Evolutionary conservation across 2,113 vertebrate genomes (phyloP).

Genomic region (Meleagris gallopavo): DNA sequence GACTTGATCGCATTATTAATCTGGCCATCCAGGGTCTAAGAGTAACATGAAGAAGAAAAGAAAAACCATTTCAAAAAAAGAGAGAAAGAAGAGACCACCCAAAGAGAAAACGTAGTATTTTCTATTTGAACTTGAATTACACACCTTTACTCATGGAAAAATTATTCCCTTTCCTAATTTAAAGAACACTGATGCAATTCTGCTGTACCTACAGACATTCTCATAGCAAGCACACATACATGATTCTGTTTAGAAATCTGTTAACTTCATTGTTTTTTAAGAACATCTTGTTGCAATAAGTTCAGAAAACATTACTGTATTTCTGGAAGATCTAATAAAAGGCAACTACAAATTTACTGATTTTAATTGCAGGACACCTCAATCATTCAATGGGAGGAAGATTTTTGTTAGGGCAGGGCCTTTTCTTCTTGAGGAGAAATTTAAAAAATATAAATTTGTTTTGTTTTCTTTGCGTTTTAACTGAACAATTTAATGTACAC

Average conservation of each 20-base stretch:
- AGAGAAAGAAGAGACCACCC: background rate
- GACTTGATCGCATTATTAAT: background rate
- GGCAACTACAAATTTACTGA: background rate
- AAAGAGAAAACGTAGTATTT: background rate
- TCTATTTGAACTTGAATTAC: background rate
- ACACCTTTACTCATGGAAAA: background rate
- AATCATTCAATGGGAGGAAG: background rate
- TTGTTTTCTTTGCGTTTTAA: background rate
- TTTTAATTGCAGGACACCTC: background rate
- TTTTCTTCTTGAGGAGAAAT: background rate
- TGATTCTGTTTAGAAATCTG: background rate
- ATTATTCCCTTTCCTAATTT: background rate
- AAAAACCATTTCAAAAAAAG: background rate
- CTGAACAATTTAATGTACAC: background rate
- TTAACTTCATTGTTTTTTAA: background rate
- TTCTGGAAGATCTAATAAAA: background rate
- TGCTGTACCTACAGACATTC: background rate
- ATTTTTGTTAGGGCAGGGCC: background rate
- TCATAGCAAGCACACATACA: background rate
- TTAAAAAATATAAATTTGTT: background rate
- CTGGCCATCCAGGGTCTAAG: background rate
- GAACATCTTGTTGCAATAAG: background rate
- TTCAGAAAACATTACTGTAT: background rate
- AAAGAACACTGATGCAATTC: background rate
- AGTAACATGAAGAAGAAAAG: background rate